Evolutionary conservation across 2,888 invertebrate genomes (phyloP), one percentile per base, ranked within the genome.

Genomic region (Netelia melanura): DNA sequence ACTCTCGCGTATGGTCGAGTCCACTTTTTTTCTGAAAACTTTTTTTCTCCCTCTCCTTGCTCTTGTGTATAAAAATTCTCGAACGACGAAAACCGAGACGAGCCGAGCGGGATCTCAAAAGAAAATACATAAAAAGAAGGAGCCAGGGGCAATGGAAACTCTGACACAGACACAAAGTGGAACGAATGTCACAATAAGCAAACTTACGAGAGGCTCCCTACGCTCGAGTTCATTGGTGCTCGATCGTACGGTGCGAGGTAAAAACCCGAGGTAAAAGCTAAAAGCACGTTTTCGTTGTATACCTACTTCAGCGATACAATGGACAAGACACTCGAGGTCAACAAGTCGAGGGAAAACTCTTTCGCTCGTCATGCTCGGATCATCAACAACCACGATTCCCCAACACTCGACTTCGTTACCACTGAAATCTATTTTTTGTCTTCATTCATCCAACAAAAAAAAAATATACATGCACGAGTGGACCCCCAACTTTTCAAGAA

Each of bases 111-210:
- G 48, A 48, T 48, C 48, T 48, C 48, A 14, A 48, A 48, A 58
- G 21, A 82, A 64, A 71, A 77, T 48, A 25, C 2, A 25, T 25
- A 61, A 14, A 74, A 25, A 52, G 38, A 52, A 62, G 25, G 21
- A 78, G 65, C 71, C 68, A 17, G 11, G 17, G 38, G 43, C n/a
- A 54, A 52, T 54, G 52, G 48, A 61, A 70, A 75, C 48, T 75
- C 61, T 62, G 61, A 38, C 48, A 48, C 48, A 48, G n/a, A n/a
- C 44, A 64, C 68, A 80, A 77, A 77, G 83, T 81, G 68, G 64
- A 83, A 85, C 82, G 75, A 82, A 77, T 64, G 72, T 74, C 64
- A 83, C 80, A 77, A 81, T 83, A 74, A 79, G 25, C 48, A 48
- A 65, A 67, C 44, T 65, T 71, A 72, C 72, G 65, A 76, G 70